Conservation (phyloP, 2,888 invertebrate genomes). For the Tiliacea aurago region DNA sequence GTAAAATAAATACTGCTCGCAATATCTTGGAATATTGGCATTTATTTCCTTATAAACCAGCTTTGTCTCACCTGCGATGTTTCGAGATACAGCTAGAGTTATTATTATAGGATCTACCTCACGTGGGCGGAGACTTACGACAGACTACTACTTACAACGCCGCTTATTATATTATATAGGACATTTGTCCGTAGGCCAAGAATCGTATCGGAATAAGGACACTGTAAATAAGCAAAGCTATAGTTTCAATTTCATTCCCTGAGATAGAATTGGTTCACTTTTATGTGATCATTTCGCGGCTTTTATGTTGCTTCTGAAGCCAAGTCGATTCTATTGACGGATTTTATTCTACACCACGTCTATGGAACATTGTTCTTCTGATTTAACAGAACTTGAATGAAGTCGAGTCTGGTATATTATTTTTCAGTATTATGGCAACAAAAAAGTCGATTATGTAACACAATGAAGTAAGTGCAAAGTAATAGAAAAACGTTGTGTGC, state of each 20-base stretch:
- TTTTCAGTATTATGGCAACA: neutral
- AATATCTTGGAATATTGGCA: constrained; percentile 43
- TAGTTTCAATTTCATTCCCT: constrained; percentile 28
- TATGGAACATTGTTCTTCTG: neutral
- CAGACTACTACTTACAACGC: constrained; percentile 47
- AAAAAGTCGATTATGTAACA: constrained; percentile 20
- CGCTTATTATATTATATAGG: constrained; percentile 26
- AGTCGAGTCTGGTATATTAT: constrained; percentile 6
- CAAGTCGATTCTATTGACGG: neutral
- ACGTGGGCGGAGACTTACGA: constrained; percentile 65
- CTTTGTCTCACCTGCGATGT: constrained; percentile 58
- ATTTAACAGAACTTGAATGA: neutral
- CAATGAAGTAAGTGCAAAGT: constrained; percentile 29
- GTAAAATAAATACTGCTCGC: constrained; percentile 19
- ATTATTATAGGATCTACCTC: constrained; percentile 44
- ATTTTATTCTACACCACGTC: neutral
- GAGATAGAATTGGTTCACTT: constrained; percentile 20
- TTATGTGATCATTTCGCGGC: constrained; percentile 26
- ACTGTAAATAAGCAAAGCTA: constrained; percentile 9
- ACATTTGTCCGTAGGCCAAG: constrained; percentile 42
- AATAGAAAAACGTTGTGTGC: constrained; percentile 30
- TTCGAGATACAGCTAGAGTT: constrained; percentile 51
- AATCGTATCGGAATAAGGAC: constrained; percentile 29
- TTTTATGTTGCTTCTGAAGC: constrained; percentile 31
- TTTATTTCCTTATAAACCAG: constrained; percentile 33